Base-by-base conservation (phyloP, 2,113 vertebrate genomes). In the Mystacornis crossleyi region DNA sequence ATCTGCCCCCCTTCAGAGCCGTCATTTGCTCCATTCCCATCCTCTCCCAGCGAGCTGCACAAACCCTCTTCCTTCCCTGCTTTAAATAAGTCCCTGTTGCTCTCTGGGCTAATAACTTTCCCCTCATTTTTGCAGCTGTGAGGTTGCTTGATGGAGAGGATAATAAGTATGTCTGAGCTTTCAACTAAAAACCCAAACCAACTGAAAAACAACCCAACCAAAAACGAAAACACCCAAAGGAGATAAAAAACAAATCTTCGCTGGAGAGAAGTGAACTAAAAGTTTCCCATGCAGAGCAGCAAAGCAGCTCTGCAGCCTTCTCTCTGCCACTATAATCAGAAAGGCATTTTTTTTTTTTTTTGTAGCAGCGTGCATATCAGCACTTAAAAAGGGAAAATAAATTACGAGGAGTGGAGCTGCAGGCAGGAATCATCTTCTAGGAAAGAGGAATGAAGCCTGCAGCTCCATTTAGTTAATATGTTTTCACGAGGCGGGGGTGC, bases 361-460 rank as follows among this genome's bases (percentile, higher is more conserved):
- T 19, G 29, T 86, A 62, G 36, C 88, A 72, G 69, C 66, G 74
- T 84, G 77, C 29, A 84, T 97, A 97, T 96, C 97, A 42, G 91
- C 80, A 85, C 94, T 96, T 89, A 81, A 93, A 96, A 95, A 88
- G 38, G 70, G 90, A 83, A 97, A 96, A 96, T 94, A 94, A 95
- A 97, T 94, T 89, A 96, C 25, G 24, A 90, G 82, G 72, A 96
- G 88, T 74, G 69, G 86, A 94, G 83, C 81, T 94, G 88, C 82
- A 95, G 88, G 90, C 82, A 86, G 81, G 85, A 94, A 96, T 90
- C 92, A 70, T 88, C 95, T 88, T 40, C 66, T 40, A 91, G 93
- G 67, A 40, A 73, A 86, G 85, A 61, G 69, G 94, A 81, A 86
- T 85, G 89, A 91, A 97, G 94, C 92, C 92, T 73, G 66, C 71